These are phyloP conservation scores for Actinemys pallida DNA, from an alignment of 2,113 vertebrate species.

Conservation along the genomic window DNA sequence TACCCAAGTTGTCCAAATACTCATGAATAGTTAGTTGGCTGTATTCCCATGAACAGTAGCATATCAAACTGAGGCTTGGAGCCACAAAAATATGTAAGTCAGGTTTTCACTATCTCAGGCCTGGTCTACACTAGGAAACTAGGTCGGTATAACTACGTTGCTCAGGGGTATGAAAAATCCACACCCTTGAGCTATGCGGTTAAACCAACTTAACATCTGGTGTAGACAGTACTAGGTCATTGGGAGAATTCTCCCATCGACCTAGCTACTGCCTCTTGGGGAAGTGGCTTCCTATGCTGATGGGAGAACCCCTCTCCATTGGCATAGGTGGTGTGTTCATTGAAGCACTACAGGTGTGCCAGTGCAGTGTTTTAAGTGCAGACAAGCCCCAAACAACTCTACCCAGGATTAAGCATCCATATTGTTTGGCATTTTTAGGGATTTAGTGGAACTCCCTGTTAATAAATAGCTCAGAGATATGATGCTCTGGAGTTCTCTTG, in stretches of 20 bases:
- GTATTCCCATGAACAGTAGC: neutral
- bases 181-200: no score
- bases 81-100: neutral
- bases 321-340: neutral
- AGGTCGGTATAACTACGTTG: no score
- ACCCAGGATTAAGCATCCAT: slow-evolving; percentile 13
- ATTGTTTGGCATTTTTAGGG: slow-evolving; percentile 10
- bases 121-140: no score
- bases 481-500: neutral
- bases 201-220: no score
- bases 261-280: neutral
- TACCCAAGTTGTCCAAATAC: neutral
- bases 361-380: neutral
- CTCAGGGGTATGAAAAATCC: no score
- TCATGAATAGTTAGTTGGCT: neutral
- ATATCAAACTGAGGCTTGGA: neutral
- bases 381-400: neutral
- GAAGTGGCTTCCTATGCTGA: neutral
- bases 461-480: neutral
- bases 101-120: slow-evolving; percentile 10
- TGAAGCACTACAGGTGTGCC: neutral
- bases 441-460: neutral
- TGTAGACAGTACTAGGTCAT: no score
- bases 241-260: no score
- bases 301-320: neutral